A percentile compares a stretch with the other conserved stretches of the same genome.
Evolutionary conservation across 1,140 invertebrate species (phyloP).

Genomic region (Dendrolimus punctatus): DNA sequence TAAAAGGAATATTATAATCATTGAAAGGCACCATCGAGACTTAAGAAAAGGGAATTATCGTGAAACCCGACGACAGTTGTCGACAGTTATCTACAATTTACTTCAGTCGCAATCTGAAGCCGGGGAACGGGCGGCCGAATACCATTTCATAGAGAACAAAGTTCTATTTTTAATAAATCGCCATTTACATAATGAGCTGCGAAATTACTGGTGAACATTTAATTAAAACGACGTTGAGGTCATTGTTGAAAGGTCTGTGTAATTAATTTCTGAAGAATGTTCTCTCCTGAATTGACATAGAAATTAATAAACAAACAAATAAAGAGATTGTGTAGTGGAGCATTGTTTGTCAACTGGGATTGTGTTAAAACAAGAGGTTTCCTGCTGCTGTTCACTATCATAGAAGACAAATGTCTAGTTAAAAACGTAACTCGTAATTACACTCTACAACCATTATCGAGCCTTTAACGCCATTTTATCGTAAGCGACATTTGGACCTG

Average conservation of each 20-base stretch:
- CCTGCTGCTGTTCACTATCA: conserved; percentile 1
- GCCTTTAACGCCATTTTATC: no score
- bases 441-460: no score
- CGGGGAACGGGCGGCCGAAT: not conserved
- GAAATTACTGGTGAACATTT: conserved; percentile 14
- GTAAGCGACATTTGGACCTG: no score
- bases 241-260: conserved; percentile 9
- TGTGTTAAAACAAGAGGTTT: no score
- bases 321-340: no score
- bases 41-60: conserved; percentile 28
- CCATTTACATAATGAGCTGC: conserved; percentile 18
- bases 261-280: conserved; percentile 16
- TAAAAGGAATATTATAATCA: conserved; percentile 53
- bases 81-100: conserved; percentile 26
- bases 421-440: no score
- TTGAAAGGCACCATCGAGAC: conserved; percentile 33
- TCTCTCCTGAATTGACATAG: conserved; percentile 3
- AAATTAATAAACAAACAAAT: no score
- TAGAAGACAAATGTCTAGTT: not conserved
- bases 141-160: not conserved
- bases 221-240: conserved; percentile 12
- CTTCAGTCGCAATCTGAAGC: not conserved
- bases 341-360: no score
- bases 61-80: conserved; percentile 43
- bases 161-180: conserved; percentile 17